Percentiles rank a stretch among this genome's conserved stretches.
Evolutionary conservation across 1,140 invertebrate genomes (phyloP).

Genomic region (Euglossa dilemma): DNA sequence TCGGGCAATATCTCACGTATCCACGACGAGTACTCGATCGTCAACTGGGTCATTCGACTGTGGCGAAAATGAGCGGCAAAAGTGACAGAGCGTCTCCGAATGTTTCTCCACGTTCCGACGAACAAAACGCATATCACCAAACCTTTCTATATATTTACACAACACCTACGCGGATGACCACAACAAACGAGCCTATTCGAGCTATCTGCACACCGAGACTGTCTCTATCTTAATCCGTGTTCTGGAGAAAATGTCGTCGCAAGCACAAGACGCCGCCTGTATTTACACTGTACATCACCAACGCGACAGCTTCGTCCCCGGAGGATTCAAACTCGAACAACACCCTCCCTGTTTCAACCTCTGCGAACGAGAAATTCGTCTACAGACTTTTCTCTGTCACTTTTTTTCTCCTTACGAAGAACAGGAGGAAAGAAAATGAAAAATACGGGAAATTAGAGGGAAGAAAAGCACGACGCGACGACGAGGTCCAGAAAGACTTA

Average conservation of each 20-base stretch:
- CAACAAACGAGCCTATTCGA: background rate
- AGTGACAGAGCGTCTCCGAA: background rate
- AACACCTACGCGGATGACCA: background rate
- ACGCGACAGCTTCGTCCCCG: background rate
- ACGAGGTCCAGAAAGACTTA: constrained; percentile 5
- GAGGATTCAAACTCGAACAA: background rate
- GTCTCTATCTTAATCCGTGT: background rate
- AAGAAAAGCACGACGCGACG: no score
- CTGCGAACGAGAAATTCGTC: no score
- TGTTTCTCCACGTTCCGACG: background rate
- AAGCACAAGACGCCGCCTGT: background rate
- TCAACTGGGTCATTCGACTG: constrained; percentile 73
- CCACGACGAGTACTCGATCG: constrained; percentile 67
- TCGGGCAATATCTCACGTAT: constrained; percentile 68
- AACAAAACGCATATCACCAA: background rate
- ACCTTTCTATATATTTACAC: background rate
- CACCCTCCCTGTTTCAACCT: no score
- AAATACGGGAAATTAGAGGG: background rate
- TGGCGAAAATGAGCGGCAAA: background rate
- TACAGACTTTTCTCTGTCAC: no score
- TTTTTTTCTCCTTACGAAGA: no score
- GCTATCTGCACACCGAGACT: background rate
- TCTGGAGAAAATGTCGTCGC: background rate
- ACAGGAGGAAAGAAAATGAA: background rate
- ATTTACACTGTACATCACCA: background rate